Conservation (phyloP, 2,797 vertebrate species). For the Acrossocheilus fasciatus region DNA sequence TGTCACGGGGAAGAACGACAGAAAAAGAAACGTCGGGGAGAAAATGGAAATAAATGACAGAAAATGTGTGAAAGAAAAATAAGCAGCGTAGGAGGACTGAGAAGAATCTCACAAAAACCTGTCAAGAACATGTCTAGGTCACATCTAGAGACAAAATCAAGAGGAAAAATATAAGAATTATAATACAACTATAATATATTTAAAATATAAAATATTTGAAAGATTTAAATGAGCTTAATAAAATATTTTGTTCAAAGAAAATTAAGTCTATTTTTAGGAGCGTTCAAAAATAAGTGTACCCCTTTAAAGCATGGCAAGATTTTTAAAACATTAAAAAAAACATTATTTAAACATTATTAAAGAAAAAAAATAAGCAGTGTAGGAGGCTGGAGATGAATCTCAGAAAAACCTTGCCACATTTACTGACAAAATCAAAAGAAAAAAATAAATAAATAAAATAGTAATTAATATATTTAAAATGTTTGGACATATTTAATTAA, state of each 20-base stretch:
- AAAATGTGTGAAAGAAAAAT: conserved; percentile 1
- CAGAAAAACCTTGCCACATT: neutral
- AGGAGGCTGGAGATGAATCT: no score
- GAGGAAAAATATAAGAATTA: no score
- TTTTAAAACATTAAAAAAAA: neutral
- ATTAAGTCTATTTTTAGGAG: neutral
- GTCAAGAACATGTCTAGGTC: neutral
- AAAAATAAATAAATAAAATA: neutral
- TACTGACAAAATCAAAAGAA: neutral
- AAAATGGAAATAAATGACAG: neutral
- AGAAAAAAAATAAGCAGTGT: no score
- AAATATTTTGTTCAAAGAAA: neutral
- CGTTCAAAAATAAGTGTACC: neutral
- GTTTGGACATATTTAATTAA: neutral
- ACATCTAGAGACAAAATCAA: neutral
- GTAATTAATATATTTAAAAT: no score
- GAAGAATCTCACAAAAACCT: neutral
- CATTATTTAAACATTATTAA: no score
- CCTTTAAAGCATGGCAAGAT: neutral
- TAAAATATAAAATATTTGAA: neutral
- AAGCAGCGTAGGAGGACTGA: neutral
- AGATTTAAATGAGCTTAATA: neutral
- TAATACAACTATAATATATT: neutral
- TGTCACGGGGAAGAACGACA: neutral
- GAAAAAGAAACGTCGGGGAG: neutral